Evolutionary conservation across 2,113 vertebrate species (phyloP).

Genomic region (Gasterosteus aculeatus): DNA sequence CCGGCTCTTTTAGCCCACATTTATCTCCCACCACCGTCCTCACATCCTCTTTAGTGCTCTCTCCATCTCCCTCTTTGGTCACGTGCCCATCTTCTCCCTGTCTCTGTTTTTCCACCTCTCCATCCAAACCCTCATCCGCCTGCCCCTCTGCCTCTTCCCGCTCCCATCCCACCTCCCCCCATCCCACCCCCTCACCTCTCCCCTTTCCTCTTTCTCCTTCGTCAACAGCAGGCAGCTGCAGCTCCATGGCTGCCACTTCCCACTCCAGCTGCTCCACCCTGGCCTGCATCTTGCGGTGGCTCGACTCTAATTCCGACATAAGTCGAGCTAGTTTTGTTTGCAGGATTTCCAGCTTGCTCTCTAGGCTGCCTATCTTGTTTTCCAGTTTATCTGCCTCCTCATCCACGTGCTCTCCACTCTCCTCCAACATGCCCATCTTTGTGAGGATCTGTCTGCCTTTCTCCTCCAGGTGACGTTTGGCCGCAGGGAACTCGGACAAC

Average conservation of each 20-base stretch:
- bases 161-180: conserved; percentile 46
- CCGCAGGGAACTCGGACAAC: conserved; percentile 87
- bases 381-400: conserved; percentile 74
- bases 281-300: conserved; percentile 80
- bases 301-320: conserved; percentile 88
- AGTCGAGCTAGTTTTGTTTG: conserved; percentile 89
- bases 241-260: conserved; percentile 69
- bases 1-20: background rate
- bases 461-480: conserved; percentile 87
- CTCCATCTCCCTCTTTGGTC: conserved; percentile 58
- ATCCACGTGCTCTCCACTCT: conserved; percentile 58
- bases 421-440: conserved; percentile 87
- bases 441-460: conserved; percentile 91
- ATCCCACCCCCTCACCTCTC: conserved; percentile 55
- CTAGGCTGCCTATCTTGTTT: conserved; percentile 72
- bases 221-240: background rate
- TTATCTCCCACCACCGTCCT: conserved; percentile 15
- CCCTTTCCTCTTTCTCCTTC: background rate
- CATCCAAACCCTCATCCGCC: conserved; percentile 48
- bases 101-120: conserved; percentile 16
- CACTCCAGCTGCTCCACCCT: conserved; percentile 84
- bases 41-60: conserved; percentile 54
- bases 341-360: conserved; percentile 81
- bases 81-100: conserved; percentile 46
- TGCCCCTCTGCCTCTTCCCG: conserved; percentile 68